These are phyloP conservation scores for Morpho achilles DNA, from an alignment of 2,888 invertebrate species.

Conservation along the genomic window DNA sequence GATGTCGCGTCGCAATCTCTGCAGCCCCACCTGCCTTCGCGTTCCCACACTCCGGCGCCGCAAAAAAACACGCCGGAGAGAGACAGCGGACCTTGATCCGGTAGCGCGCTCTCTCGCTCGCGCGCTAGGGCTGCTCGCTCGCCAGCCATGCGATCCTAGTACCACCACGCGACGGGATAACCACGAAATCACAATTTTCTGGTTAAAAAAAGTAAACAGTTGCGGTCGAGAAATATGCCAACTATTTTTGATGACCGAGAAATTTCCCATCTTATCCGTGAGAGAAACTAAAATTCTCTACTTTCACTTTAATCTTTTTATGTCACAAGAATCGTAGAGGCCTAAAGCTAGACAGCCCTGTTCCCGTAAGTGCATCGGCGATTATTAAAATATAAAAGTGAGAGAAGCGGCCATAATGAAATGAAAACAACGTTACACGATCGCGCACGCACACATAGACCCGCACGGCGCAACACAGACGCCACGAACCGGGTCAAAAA, in stretches of 20 bases:
- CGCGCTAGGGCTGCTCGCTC: slow-evolving; percentile 57
- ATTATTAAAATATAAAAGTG: slow-evolving; percentile 75
- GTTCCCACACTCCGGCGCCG: slow-evolving; percentile 79
- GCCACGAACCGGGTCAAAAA: slow-evolving; percentile 73
- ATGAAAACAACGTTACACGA: slow-evolving; percentile 66
- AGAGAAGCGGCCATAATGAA: slow-evolving; percentile 72
- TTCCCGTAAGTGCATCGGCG: slow-evolving; percentile 58
- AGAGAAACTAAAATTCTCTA: slow-evolving; percentile 15
- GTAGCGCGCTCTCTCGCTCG: slow-evolving; percentile 56
- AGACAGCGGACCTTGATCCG: slow-evolving; percentile 43
- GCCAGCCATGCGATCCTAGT: slow-evolving; percentile 38
- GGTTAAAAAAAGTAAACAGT: slow-evolving; percentile 48
- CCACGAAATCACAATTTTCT: slow-evolving; percentile 64
- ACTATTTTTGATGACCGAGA: slow-evolving; percentile 36
- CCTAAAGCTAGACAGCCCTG: slow-evolving; percentile 49
- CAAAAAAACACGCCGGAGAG: slow-evolving; percentile 70
- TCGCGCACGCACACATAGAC: slow-evolving; percentile 51
- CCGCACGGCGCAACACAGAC: slow-evolving; percentile 35
- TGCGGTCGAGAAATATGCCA: slow-evolving; percentile 31
- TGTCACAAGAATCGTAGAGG: slow-evolving; percentile 8
- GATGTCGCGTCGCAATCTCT: slow-evolving; percentile 78
- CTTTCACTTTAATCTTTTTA: slow-evolving; percentile 19
- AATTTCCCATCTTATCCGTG: slow-evolving; percentile 25
- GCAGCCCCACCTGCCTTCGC: slow-evolving; percentile 76
- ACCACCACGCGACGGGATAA: slow-evolving; percentile 50